Evolutionary conservation across 2,797 vertebrate species (phyloP).

Genomic region (Craterocephalus amniculus): DNA sequence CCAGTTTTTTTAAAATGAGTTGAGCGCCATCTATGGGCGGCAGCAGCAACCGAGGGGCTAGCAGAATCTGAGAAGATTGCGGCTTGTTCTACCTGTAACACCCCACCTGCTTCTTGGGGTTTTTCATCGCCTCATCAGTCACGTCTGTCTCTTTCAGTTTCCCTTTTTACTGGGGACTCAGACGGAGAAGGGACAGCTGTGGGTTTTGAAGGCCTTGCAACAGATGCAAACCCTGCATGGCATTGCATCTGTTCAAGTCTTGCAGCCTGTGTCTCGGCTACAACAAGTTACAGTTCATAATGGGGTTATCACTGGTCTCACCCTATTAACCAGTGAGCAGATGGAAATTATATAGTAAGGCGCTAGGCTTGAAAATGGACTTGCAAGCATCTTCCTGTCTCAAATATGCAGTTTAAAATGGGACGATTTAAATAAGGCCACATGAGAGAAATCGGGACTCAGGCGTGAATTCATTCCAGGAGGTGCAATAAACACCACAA

Average conservation of each 20-base stretch:
- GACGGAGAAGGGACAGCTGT: conserved; percentile 69
- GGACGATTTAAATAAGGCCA: conserved; percentile 61
- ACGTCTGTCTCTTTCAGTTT: conserved; percentile 54
- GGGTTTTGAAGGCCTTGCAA: conserved; percentile 60
- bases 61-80: conserved; percentile 19
- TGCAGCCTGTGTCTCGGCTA: conserved; percentile 40
- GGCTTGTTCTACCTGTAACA: conserved; percentile 48
- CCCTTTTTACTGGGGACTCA: conserved; percentile 47
- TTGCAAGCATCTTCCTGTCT: conserved; percentile 47
- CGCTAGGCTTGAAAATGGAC: conserved; percentile 48
- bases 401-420: conserved; percentile 47
- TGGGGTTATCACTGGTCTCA: conserved; percentile 60
- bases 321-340: conserved; percentile 69
- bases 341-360: conserved; percentile 59
- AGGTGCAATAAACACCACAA: conserved; percentile 43
- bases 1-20: conserved; percentile 61
- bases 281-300: conserved; percentile 58
- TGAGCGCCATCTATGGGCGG: conserved; percentile 77
- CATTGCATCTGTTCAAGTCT: conserved; percentile 70
- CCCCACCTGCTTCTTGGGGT: conserved; percentile 37
- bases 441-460: conserved; percentile 60
- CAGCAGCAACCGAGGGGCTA: conserved; percentile 13
- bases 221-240: conserved; percentile 76
- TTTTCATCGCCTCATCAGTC: conserved; percentile 69
- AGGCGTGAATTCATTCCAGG: conserved; percentile 51